Percentiles rank a stretch among this genome's conserved stretches.
phyloP scores from a whole-genome alignment of 2,888 invertebrate genomes.

The Sisyra nigra region DNA sequence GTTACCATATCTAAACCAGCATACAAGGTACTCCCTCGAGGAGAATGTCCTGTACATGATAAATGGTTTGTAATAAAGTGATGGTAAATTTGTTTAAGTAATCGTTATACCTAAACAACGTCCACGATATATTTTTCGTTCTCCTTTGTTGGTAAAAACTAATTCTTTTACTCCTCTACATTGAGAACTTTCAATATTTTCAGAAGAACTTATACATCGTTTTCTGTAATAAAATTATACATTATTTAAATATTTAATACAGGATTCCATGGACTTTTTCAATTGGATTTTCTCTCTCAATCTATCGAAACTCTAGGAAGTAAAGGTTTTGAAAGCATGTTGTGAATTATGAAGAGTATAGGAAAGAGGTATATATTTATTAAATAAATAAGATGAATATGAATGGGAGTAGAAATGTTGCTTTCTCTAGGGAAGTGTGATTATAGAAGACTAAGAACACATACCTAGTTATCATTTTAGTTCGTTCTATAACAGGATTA shows the following conservation, averaged over 20 bases:
- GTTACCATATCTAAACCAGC: constrained; percentile 57
- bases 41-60: constrained; percentile 44
- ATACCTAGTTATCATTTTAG: constrained; percentile 11
- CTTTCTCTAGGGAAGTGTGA: no score
- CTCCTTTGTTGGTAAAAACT: constrained; percentile 35
- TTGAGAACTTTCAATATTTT: constrained; percentile 33
- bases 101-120: constrained; percentile 48
- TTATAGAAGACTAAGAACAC: no score
- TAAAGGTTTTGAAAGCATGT: no score
- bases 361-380: no score
- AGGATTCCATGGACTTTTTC: no score
- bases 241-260: no score
- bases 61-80: background rate
- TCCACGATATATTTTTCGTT: constrained; percentile 52
- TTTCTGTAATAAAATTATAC: constrained; percentile 11
- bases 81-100: background rate
- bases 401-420: no score
- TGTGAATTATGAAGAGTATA: no score
- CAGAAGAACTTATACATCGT: constrained; percentile 33
- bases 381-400: no score
- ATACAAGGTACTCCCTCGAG: constrained; percentile 56
- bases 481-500: constrained; percentile 18
- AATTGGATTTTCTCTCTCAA: no score
- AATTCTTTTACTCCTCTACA: constrained; percentile 35
- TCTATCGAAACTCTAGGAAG: no score